These are phyloP conservation scores for Porites evermanni DNA, from an alignment of 92 coral and sea anemone species.

Conservation along the genomic window DNA sequence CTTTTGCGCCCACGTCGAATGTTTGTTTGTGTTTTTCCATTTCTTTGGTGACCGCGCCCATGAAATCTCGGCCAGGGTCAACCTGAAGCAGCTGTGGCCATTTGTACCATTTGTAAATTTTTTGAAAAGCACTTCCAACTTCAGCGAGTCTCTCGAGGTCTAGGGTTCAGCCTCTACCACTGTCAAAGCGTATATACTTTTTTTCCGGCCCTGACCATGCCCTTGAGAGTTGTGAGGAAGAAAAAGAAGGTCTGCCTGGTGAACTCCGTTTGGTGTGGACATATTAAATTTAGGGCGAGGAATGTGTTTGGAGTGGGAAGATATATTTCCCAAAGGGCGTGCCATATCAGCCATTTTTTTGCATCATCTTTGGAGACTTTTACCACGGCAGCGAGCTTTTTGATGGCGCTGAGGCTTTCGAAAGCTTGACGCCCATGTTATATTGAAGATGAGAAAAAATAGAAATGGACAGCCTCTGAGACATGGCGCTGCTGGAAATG, in stretches of 20 bases:
- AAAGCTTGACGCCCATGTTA: no score
- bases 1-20: not conserved
- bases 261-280: no score
- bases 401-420: no score
- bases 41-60: not conserved
- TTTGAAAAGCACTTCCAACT: not conserved
- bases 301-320: no score
- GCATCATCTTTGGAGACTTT: no score
- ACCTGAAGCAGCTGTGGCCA: constrained; percentile 5
- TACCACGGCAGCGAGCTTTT: no score
- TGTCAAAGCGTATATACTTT: not conserved
- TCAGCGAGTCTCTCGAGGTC: not conserved
- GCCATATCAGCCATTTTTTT: no score
- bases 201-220: not conserved
- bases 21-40: not conserved
- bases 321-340: no score
- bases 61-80: not conserved
- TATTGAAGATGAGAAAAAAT: no score
- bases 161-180: not conserved
- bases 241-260: constrained; percentile 9
- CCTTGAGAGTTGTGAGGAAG: constrained; percentile 21
- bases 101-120: not conserved
- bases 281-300: no score
- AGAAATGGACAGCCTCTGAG: no score
- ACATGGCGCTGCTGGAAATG: no score